Conservation (phyloP, 2,888 invertebrate genomes). For the Tipula lateralis region DNA sequence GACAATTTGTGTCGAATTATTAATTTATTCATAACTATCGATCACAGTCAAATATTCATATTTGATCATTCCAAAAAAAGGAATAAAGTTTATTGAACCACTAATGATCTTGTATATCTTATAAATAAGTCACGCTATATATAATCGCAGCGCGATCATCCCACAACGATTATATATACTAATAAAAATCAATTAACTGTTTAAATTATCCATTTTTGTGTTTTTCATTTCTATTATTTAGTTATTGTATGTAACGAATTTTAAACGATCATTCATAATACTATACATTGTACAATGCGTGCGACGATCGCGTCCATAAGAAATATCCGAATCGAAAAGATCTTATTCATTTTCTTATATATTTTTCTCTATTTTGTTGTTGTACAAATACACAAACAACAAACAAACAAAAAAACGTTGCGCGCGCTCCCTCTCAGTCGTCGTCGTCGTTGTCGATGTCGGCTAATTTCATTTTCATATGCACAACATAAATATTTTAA, state of each 20-base stretch:
- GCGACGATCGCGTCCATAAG: not conserved
- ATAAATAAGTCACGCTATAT: conserved; percentile 6
- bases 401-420: not conserved
- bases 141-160: conserved; percentile 8
- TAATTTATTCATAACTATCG: not conserved
- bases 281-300: not conserved
- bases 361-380: too few relatives aligned
- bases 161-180: not conserved
- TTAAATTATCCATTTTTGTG: conserved; percentile 9
- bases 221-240: conserved; percentile 3
- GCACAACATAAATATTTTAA: not conserved
- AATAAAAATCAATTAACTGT: conserved; percentile 24
- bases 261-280: conserved; percentile 14
- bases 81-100: not conserved
- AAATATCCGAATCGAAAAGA: not conserved
- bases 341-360: not conserved
- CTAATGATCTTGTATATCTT: not conserved
- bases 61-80: not conserved
- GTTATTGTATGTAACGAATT: conserved; percentile 1
- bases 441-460: not conserved
- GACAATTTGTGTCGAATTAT: not conserved
- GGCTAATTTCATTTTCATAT: not conserved
- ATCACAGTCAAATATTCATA: not conserved
- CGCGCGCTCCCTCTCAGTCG: not conserved
- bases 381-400: not conserved